Evolutionary conservation across 2,888 invertebrate genomes (phyloP).

Genomic region (Drosophila mettleri): DNA sequence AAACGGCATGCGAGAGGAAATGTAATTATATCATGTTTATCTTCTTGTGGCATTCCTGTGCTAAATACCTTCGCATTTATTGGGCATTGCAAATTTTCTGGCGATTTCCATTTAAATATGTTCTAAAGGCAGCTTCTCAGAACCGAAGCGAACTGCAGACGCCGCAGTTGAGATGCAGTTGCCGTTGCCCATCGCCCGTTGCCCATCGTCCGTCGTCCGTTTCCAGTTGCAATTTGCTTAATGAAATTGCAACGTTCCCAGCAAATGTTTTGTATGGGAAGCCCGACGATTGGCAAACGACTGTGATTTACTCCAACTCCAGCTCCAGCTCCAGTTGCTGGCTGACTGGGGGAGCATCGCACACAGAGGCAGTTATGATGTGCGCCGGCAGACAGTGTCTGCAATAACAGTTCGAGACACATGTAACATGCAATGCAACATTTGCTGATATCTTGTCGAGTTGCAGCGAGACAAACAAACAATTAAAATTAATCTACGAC

Average conservation of each 20-base stretch:
- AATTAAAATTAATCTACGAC: conserved; percentile 78
- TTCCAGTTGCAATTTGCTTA: conserved; percentile 52
- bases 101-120: conserved; percentile 24
- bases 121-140: conserved; percentile 36
- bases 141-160: conserved; percentile 4
- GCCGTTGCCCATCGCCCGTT: too few relatives aligned
- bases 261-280: conserved; percentile 60
- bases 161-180: conserved; percentile 18
- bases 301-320: conserved; percentile 66
- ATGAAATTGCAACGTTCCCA: conserved; percentile 74
- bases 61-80: conserved; percentile 41
- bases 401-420: conserved; percentile 42
- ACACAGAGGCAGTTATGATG: conserved; percentile 57
- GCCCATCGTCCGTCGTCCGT: background rate
- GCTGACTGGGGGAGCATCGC: conserved; percentile 33
- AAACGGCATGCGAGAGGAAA: conserved; percentile 17
- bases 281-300: conserved; percentile 49
- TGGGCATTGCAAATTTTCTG: conserved; percentile 23
- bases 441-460: conserved; percentile 60
- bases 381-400: conserved; percentile 36
- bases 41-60: conserved; percentile 41
- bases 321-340: background rate
- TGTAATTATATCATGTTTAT: conserved; percentile 52
- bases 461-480: conserved; percentile 67
- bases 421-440: conserved; percentile 61